phyloP scores from a whole-genome alignment of 2,888 invertebrate genomes.

The Drosophila neonasuta region DNA sequence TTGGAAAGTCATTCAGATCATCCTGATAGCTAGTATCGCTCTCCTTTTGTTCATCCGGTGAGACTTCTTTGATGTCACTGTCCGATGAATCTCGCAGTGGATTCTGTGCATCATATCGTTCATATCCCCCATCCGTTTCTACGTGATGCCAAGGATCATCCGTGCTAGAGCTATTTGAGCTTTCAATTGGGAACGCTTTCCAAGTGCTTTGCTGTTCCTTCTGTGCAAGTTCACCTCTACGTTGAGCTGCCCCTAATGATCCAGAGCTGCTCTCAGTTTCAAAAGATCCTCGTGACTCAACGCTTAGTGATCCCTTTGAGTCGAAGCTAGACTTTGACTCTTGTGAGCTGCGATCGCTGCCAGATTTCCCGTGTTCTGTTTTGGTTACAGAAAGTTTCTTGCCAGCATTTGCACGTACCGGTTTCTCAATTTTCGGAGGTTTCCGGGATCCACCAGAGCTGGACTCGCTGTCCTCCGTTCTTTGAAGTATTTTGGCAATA shows the following conservation, averaged over 20 bases:
- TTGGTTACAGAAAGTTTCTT: slow-evolving; percentile 82
- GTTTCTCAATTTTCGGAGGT: slow-evolving; percentile 83
- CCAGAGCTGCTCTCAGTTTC: slow-evolving; percentile 90
- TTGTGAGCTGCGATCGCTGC: slow-evolving; percentile 81
- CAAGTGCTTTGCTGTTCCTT: slow-evolving; percentile 90
- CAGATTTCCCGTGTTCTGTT: slow-evolving; percentile 82
- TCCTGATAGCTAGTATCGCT: slow-evolving; percentile 88
- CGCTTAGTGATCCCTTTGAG: slow-evolving; percentile 85
- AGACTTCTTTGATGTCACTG: slow-evolving; percentile 82
- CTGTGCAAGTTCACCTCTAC: slow-evolving; percentile 84
- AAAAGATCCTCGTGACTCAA: slow-evolving; percentile 88
- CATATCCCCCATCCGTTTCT: slow-evolving; percentile 87
- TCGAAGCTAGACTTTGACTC: slow-evolving; percentile 86
- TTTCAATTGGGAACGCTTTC: slow-evolving; percentile 92
- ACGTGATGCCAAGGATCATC: slow-evolving; percentile 92
- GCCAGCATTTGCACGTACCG: slow-evolving; percentile 70
- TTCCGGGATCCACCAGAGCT: slow-evolving; percentile 85
- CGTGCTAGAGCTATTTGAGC: slow-evolving; percentile 92
- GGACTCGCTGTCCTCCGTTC: slow-evolving; percentile 85
- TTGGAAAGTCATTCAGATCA: slow-evolving; percentile 89
- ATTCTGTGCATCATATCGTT: slow-evolving; percentile 83
- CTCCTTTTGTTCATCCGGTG: slow-evolving; percentile 84
- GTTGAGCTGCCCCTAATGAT: slow-evolving; percentile 87
- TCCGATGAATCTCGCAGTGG: slow-evolving; percentile 80
- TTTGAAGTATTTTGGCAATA: slow-evolving; percentile 79